phyloP scores from a whole-genome alignment of 1,140 invertebrate species.

The Choristoneura fumiferana region DNA sequence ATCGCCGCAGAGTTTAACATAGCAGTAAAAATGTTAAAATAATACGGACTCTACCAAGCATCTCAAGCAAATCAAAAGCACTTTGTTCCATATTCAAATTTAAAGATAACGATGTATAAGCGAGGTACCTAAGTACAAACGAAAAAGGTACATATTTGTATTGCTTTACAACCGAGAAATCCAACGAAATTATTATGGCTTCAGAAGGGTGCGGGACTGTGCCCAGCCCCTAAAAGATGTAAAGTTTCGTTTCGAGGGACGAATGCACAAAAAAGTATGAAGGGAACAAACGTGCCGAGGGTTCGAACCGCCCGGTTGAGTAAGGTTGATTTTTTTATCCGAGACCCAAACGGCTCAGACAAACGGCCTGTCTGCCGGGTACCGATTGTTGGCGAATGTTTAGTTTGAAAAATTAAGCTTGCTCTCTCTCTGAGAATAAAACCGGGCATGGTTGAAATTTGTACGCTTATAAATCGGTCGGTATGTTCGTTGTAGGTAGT shows the following conservation, averaged over 20 bases:
- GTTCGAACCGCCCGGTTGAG: constrained; percentile 24
- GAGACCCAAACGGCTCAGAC: neutral
- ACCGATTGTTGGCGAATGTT: neutral
- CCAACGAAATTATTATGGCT: constrained; percentile 28
- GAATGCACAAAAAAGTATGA: constrained; percentile 47
- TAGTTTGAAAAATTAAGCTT: neutral
- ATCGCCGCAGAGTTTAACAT: no score
- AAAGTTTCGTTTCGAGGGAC: constrained; percentile 15
- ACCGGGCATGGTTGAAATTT: no score
- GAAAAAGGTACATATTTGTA: constrained; percentile 16
- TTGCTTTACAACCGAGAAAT: constrained; percentile 7
- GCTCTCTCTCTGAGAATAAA: neutral
- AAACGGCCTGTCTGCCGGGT: constrained; percentile 1
- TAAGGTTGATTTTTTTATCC: constrained; percentile 41
- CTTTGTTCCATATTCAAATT: constrained; percentile 10
- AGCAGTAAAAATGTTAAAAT: no score
- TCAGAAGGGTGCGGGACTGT: constrained; percentile 35
- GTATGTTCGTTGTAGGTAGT: no score
- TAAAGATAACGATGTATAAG: neutral
- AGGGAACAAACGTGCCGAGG: constrained; percentile 38
- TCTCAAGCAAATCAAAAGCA: constrained; percentile 1
- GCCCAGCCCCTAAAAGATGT: constrained; percentile 30
- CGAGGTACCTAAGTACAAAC: neutral
- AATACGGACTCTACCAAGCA: no score
- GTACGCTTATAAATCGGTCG: no score